Evolutionary conservation across 2,888 invertebrate genomes (phyloP), one percentile per base, ranked within the genome.

Genomic region (Kryphioiulus occultus): DNA sequence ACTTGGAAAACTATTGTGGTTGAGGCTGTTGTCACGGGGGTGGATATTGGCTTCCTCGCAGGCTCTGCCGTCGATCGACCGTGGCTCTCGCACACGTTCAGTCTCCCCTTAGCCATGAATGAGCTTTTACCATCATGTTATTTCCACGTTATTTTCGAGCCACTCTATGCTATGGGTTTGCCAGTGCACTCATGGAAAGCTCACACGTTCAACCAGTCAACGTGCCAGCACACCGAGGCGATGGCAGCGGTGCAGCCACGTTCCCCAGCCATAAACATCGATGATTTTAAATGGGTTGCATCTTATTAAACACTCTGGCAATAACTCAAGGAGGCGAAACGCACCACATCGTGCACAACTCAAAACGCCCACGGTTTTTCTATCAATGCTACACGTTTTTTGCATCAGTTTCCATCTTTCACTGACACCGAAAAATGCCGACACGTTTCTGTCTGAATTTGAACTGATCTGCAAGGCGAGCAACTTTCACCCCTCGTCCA

Each of bases 71-170:
- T 78, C 78, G 78, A 78, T 78, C 78, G 78, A 78, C 78, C 78
- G 78, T 30, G 1, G 78, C 17, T 17, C 4, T 17, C 2, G 78
- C 78, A 30, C 30, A 4, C 17, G 0, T 78, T 78, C 78, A 78
- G 78, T 17, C 78, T 32, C 78, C 78, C 78, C 78, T 78, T 78
- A 78, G 30, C 78, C 17, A 78, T 17, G 78, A 78, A 78, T 78
- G 78, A 78, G 78, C 78, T 78, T 78, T 78, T 78, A 78, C 78
- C 78, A 78, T 26, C 15, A 15, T 78, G 78, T 30, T 78, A 78
- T 78, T 78, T 78, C 78, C 78, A 78, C 78, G 26, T 78, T 53
- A 53, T 53, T 78, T 78, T 78, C 78, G 78, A 78, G 30, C 78
- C 17, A 78, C 78, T 78, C 78, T 17, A 78, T 32, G 78, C 5